phyloP scores from a whole-genome alignment of 2,888 invertebrate species.

The Brachylomia viminalis region DNA sequence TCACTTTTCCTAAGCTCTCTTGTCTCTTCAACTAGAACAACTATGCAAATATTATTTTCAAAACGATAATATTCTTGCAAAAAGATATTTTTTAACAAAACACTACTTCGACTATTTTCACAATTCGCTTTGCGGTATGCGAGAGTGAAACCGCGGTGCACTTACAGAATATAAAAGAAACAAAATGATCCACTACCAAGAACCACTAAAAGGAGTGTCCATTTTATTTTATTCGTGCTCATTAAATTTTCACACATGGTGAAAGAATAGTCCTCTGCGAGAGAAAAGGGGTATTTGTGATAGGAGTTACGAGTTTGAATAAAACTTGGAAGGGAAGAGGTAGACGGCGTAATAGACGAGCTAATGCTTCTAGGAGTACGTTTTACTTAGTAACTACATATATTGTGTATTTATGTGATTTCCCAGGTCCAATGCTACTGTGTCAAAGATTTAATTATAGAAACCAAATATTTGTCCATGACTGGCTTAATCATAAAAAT shows the following conservation, averaged over 20 bases:
- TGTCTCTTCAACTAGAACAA: background rate
- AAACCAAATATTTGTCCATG: background rate
- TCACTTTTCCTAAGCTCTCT: background rate
- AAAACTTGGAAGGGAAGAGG: conserved; percentile 60
- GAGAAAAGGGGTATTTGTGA: conserved; percentile 56
- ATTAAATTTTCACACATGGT: conserved; percentile 76
- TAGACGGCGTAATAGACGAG: conserved; percentile 60
- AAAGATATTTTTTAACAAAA: conserved; percentile 6
- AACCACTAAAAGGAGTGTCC: conserved; percentile 63
- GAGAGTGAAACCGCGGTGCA: conserved; percentile 28
- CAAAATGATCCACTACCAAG: conserved; percentile 31
- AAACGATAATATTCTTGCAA: background rate
- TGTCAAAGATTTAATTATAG: background rate
- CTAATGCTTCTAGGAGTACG: conserved; percentile 27
- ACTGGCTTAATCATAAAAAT: background rate
- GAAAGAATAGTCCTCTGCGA: conserved; percentile 63
- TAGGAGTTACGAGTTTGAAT: conserved; percentile 71
- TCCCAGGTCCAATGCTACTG: background rate
- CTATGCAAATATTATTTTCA: no score
- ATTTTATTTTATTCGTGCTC: conserved; percentile 69
- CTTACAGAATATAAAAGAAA: conserved; percentile 50
- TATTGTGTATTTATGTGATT: background rate
- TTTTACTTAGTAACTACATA: background rate
- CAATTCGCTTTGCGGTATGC: conserved; percentile 23
- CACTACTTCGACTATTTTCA: conserved; percentile 16